Conservation (phyloP, 1,140 invertebrate species). For the Drosophila sechellia region DNA sequence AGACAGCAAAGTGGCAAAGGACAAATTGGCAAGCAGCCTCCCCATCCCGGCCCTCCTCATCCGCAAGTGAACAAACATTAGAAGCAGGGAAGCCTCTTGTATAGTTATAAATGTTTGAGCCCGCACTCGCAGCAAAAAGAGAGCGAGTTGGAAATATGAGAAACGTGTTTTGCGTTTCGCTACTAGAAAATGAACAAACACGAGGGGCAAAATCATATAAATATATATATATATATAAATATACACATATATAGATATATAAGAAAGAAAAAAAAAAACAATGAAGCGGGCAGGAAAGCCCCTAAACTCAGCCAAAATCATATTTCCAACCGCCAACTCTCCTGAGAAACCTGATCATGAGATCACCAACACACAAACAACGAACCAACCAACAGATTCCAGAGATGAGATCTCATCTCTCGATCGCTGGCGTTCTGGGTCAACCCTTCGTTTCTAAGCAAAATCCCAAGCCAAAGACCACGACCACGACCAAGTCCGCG, state of each 20-base stretch:
- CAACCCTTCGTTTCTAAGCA: constrained; percentile 65
- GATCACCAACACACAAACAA: constrained; percentile 21
- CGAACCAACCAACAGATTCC: constrained; percentile 16
- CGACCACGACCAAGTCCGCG: neutral
- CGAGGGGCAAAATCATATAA: constrained; percentile 1
- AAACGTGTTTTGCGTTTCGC: constrained; percentile 61
- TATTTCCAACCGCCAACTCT: constrained; percentile 61
- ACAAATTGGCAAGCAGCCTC: constrained; percentile 62
- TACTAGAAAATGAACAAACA: constrained; percentile 48
- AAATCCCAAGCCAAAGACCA: constrained; percentile 3
- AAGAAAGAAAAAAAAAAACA: constrained; percentile 27
- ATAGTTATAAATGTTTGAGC: constrained; percentile 71
- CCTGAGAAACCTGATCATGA: constrained; percentile 61
- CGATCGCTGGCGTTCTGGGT: constrained; percentile 30
- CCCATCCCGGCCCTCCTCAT: constrained; percentile 6
- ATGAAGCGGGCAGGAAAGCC: constrained; percentile 42
- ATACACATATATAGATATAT: constrained; percentile 10
- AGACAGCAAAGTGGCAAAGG: constrained; percentile 39
- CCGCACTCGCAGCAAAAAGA: constrained; percentile 9
- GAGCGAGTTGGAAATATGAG: constrained; percentile 63
- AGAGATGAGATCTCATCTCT: constrained; percentile 36
- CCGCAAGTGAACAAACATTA: constrained; percentile 72
- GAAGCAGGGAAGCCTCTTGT: constrained; percentile 36
- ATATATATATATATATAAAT: constrained; percentile 14
- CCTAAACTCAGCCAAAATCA: constrained; percentile 58